phyloP scores from a whole-genome alignment of 2,797 vertebrate species.

The Taeniopygia guttata region DNA sequence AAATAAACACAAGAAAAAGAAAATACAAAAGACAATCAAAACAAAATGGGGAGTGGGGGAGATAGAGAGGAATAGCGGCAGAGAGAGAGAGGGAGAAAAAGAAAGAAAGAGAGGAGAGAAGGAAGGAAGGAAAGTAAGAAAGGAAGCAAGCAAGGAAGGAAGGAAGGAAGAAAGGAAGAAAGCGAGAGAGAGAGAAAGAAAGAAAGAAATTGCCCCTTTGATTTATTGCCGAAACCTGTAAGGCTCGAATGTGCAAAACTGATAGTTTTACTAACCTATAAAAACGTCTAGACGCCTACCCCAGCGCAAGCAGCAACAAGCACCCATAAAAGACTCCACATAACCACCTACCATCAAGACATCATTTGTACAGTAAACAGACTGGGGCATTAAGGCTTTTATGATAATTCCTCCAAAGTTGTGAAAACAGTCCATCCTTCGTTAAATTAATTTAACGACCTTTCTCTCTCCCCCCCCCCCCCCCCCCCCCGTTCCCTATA shows the following conservation, averaged over 20 bases:
- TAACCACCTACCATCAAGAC: constrained; percentile 80
- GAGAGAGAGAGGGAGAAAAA: background rate
- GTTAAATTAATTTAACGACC: constrained; percentile 77
- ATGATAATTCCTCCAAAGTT: constrained; percentile 79
- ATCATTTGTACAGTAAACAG: constrained; percentile 79
- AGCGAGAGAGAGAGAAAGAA: constrained; percentile 17
- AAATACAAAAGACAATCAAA: background rate
- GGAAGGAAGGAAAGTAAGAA: constrained; percentile 32
- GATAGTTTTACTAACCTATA: constrained; percentile 99
- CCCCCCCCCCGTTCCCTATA: background rate
- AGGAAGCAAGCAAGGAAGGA: background rate
- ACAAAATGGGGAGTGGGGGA: background rate
- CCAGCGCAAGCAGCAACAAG: constrained; percentile 82
- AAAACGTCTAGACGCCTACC: constrained; percentile 94
- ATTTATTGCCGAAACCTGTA: constrained; percentile 96
- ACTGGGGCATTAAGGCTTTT: constrained; percentile 75
- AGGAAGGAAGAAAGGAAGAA: constrained; percentile 20
- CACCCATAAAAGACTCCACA: constrained; percentile 83
- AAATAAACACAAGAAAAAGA: constrained; percentile 39
- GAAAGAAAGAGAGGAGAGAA: constrained; percentile 54
- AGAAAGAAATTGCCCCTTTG: constrained; percentile 85
- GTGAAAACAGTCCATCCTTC: constrained; percentile 76
- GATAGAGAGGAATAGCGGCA: constrained; percentile 11
- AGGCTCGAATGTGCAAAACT: constrained; percentile 95
- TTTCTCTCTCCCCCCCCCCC: constrained; percentile 42